These are phyloP conservation scores for Morinoia aosen DNA, from an alignment of 2,888 invertebrate genomes.

Conservation along the genomic window DNA sequence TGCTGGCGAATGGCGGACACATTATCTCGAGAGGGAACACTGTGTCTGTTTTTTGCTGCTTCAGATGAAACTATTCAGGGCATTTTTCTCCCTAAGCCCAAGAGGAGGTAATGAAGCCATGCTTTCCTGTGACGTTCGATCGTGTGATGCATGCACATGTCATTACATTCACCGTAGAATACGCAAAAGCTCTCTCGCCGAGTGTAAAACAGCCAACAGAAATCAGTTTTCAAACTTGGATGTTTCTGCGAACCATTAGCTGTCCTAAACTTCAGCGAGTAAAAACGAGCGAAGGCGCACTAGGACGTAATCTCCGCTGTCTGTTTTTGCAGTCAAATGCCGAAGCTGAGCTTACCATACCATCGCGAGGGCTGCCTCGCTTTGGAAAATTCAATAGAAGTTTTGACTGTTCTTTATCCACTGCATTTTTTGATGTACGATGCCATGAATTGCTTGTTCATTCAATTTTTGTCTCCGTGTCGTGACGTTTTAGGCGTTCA, in stretches of 20 bases:
- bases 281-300: neutral
- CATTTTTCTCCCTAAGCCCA: neutral
- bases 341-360: neutral
- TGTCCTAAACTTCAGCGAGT: constrained; percentile 3
- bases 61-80: neutral
- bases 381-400: neutral
- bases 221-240: neutral
- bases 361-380: neutral
- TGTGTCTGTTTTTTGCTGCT: neutral
- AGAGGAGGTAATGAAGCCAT: neutral
- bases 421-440: neutral
- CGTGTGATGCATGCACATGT: neutral
- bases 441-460: neutral
- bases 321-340: neutral
- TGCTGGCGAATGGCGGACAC: neutral
- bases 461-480: neutral
- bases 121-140: neutral
- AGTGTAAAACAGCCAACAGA: neutral
- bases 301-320: neutral
- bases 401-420: neutral
- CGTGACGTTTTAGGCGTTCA: neutral
- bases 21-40: constrained; percentile 10
- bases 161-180: neutral
- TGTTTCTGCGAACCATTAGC: neutral
- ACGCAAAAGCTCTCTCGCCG: neutral